A percentile compares a stretch with the other conserved stretches of the same genome.
Evolutionary conservation across 2,113 vertebrate genomes (phyloP).

Genomic region (Peucedramus taeniatus): DNA sequence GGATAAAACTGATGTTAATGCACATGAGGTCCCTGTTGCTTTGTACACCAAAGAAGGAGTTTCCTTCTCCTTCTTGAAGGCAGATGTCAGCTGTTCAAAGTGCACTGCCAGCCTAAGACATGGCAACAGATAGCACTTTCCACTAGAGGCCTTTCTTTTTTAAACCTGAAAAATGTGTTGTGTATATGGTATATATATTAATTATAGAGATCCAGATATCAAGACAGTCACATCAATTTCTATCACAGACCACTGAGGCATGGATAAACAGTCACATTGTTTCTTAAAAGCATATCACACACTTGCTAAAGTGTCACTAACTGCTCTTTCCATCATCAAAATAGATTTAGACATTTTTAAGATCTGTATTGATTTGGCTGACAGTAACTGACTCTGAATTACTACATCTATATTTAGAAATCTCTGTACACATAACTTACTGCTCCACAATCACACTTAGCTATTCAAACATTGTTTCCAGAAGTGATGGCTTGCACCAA

Average conservation of each 20-base stretch:
- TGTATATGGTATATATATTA: not conserved
- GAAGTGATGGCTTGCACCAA: not conserved
- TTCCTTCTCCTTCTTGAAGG: not conserved
- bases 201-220: not conserved
- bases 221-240: not conserved
- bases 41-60: not conserved
- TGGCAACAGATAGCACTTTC: not conserved
- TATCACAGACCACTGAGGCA: not conserved
- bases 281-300: not conserved
- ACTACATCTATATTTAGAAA: slow-evolving; percentile 27
- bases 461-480: not conserved
- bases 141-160: not conserved
- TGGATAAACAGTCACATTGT: not conserved
- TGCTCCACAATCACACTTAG: not conserved
- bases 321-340: not conserved
- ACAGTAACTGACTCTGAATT: not conserved
- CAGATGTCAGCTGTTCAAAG: not conserved
- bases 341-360: not conserved
- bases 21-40: not conserved
- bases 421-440: not conserved
- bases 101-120: not conserved
- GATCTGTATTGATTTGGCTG: not conserved
- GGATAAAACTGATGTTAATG: not conserved
- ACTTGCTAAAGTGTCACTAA: not conserved
- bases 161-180: not conserved